Percentiles rank a stretch among this genome's conserved stretches.
Conservation (phyloP, 1,140 invertebrate species). For the Trichoplusia ni region DNA sequence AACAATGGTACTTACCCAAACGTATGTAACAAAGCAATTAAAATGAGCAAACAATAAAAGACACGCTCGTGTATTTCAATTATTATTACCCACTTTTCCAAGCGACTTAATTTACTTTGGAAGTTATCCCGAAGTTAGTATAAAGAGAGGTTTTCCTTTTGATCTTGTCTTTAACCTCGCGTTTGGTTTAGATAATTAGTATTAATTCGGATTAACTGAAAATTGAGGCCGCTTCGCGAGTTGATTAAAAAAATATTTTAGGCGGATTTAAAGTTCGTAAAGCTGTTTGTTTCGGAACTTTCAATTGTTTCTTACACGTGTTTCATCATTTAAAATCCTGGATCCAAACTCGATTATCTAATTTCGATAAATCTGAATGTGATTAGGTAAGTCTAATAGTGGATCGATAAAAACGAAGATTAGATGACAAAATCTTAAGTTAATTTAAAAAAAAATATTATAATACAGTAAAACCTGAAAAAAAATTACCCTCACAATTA, state of each 20-base stretch:
- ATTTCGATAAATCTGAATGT: too few relatives aligned
- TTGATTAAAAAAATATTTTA: constrained; percentile 38
- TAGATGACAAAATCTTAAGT: too few relatives aligned
- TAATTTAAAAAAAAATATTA: too few relatives aligned
- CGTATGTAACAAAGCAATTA: not conserved
- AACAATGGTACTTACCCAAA: not conserved
- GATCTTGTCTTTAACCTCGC: constrained; percentile 43
- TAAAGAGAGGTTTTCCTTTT: constrained; percentile 43
- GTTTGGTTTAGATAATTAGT: constrained; percentile 51
- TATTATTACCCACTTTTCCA: constrained; percentile 49
- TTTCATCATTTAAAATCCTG: too few relatives aligned
- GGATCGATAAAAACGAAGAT: too few relatives aligned
- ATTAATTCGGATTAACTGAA: constrained; percentile 46
- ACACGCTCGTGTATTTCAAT: constrained; percentile 32
- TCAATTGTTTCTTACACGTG: too few relatives aligned
- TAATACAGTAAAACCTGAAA: too few relatives aligned
- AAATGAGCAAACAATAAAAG: constrained; percentile 16
- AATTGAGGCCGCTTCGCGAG: constrained; percentile 32
- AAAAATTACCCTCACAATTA: too few relatives aligned
- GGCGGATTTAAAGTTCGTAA: not conserved
- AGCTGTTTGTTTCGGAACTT: too few relatives aligned
- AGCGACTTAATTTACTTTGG: constrained; percentile 48
- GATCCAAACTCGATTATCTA: too few relatives aligned
- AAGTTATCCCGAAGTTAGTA: constrained; percentile 44
- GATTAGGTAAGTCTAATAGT: too few relatives aligned